A percentile compares a stretch with the other conserved stretches of the same genome.
Conservation (phyloP, 2,113 vertebrate species). For the Turnix velox region DNA sequence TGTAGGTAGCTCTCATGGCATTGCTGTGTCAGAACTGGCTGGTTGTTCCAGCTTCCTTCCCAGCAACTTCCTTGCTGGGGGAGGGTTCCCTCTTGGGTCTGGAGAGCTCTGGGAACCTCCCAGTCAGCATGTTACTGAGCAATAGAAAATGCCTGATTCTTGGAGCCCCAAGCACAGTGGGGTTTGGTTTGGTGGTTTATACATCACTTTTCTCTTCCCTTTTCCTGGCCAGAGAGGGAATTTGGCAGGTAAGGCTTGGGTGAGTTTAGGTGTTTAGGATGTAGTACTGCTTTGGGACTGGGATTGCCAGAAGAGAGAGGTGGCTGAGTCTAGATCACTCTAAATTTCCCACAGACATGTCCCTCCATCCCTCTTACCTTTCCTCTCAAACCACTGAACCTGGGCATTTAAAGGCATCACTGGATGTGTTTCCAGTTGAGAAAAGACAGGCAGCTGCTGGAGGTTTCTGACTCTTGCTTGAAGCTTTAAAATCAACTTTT, state of each 20-base stretch:
- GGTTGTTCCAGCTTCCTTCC: no score
- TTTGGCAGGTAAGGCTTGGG: fast-evolving
- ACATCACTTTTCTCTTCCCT: neutral
- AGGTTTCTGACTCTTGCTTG: neutral
- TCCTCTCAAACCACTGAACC: neutral
- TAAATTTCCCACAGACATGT: neutral
- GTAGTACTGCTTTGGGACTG: neutral
- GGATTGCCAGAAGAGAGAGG: neutral
- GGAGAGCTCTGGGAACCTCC: neutral
- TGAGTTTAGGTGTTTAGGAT: neutral
- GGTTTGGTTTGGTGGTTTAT: neutral
- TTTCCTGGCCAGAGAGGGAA: neutral
- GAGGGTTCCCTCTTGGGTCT: neutral
- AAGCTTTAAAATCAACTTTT: neutral
- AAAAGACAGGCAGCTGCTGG: neutral
- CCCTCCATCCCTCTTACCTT: neutral
- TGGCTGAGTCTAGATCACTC: neutral
- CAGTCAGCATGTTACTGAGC: neutral
- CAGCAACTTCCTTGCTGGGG: no score
- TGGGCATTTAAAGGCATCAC: fast-evolving
- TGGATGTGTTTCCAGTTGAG: neutral
- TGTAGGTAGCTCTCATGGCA: neutral
- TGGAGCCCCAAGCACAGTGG: neutral
- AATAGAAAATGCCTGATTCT: neutral
- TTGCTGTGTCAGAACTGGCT: neutral